These are phyloP conservation scores for Passer domesticus DNA, from an alignment of 2,113 vertebrate species.

Conservation along the genomic window DNA sequence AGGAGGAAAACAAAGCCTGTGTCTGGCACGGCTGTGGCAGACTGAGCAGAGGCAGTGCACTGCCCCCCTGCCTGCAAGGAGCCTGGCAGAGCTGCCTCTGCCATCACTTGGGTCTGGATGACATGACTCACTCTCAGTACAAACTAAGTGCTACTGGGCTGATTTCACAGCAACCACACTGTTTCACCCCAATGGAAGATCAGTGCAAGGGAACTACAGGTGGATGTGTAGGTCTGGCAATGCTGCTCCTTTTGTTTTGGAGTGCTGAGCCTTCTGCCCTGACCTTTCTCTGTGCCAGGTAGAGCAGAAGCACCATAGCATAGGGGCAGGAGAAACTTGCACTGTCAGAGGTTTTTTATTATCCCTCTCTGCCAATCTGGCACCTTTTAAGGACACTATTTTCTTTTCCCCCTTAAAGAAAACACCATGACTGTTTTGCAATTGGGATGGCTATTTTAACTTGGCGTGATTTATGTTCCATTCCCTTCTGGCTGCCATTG, in stretches of 20 bases:
- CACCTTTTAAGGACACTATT: constrained; percentile 5
- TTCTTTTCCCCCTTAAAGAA: constrained; percentile 49
- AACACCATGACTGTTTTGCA: constrained; percentile 44
- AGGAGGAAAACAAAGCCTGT: background rate
- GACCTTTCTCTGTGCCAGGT: accelerated
- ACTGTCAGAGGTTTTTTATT: constrained; percentile 26
- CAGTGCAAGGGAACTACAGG: background rate
- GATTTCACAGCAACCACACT: background rate
- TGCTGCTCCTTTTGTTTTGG: background rate
- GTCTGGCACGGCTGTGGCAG: background rate
- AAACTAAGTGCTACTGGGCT: background rate
- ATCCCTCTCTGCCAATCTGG: background rate
- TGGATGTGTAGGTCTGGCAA: background rate
- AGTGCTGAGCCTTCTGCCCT: accelerated
- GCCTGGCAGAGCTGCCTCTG: background rate
- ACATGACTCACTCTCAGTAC: background rate
- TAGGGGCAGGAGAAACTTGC: background rate
- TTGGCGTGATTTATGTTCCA: constrained; percentile 20
- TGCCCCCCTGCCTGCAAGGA: background rate
- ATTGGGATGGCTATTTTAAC: constrained; percentile 35
- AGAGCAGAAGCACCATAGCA: background rate
- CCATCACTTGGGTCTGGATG: background rate
- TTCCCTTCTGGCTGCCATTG: background rate
- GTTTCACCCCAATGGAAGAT: accelerated
- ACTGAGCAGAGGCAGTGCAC: background rate